phyloP scores from a whole-genome alignment of 92 coral and sea anemone species.

The Zoanthus sansibaricus region DNA sequence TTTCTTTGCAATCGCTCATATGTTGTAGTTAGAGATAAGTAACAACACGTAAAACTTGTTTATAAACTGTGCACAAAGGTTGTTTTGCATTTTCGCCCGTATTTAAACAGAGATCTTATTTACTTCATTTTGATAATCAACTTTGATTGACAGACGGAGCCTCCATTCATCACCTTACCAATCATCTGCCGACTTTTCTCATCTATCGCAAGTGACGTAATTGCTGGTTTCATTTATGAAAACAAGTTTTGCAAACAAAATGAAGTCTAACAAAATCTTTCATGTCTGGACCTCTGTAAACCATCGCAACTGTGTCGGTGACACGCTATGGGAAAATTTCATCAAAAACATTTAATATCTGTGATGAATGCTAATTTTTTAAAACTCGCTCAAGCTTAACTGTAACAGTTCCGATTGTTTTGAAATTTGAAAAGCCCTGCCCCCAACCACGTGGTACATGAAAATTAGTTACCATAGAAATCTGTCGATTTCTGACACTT shows the following conservation, averaged over 20 bases:
- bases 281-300: not conserved
- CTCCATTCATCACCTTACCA: constrained; percentile 30
- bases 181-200: constrained; percentile 5
- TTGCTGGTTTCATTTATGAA: constrained; percentile 30
- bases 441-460: constrained; percentile 88
- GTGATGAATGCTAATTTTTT: not conserved
- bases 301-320: not conserved
- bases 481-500: constrained; percentile 81
- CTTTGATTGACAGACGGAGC: constrained; percentile 59
- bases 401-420: constrained; percentile 13
- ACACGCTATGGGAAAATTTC: not conserved
- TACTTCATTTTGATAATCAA: constrained; percentile 44
- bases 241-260: constrained; percentile 19
- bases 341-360: not conserved
- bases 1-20: not conserved
- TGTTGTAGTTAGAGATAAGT: constrained; percentile 30
- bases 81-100: not conserved
- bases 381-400: not conserved
- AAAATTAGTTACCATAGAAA: constrained; percentile 84
- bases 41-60: not conserved
- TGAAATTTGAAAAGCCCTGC: constrained; percentile 62
- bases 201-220: constrained; percentile 22
- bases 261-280: not conserved
- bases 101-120: constrained; percentile 30
- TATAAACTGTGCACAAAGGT: not conserved